Conservation (phyloP, 2,888 invertebrate species). For the Mesorhabditis spiculigera region DNA sequence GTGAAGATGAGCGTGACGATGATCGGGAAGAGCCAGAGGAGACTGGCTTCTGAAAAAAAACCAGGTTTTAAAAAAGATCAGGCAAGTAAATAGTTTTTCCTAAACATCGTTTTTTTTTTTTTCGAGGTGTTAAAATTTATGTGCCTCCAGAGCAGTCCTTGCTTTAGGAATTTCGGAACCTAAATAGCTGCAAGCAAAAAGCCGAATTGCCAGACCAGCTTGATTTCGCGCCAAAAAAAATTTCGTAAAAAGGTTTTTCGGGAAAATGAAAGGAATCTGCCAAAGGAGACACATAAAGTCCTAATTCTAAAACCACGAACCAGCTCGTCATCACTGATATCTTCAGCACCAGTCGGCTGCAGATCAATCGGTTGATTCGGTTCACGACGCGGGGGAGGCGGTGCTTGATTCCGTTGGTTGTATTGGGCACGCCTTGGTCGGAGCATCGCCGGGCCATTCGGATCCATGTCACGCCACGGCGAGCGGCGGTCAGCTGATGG, state of each 20-base stretch:
- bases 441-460: neutral
- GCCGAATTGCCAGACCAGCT: too few relatives aligned
- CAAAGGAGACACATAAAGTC: too few relatives aligned
- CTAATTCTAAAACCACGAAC: too few relatives aligned
- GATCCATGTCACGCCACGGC: slow-evolving; percentile 3
- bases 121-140: too few relatives aligned
- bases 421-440: neutral
- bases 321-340: neutral
- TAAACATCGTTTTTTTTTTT: too few relatives aligned
- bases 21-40: neutral
- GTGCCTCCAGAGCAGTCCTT: too few relatives aligned
- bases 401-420: neutral
- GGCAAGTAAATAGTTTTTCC: neutral
- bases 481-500: neutral
- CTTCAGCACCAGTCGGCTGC: neutral
- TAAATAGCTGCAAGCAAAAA: too few relatives aligned
- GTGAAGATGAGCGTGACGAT: slow-evolving; percentile 7
- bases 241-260: too few relatives aligned
- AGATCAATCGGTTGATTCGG: neutral
- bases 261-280: too few relatives aligned
- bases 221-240: too few relatives aligned
- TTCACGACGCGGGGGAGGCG: neutral
- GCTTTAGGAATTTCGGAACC: too few relatives aligned
- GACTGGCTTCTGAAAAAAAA: neutral
- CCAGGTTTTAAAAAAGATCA: neutral